These are phyloP conservation scores for Vultur gryphus DNA, from an alignment of 2,797 vertebrate species.

Conservation along the genomic window DNA sequence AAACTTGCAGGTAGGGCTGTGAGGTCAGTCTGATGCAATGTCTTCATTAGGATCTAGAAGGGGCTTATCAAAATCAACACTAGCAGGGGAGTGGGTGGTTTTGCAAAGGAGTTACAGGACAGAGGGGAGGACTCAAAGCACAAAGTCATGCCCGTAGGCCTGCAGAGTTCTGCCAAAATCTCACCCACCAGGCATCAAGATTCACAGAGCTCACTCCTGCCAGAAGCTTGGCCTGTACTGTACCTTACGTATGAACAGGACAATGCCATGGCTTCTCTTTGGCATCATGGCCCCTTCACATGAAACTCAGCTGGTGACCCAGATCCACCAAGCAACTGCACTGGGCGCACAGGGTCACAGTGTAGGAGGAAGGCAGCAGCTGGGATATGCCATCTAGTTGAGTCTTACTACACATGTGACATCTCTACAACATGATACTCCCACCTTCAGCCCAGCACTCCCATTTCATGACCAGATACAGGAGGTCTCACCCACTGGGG, in stretches of 20 bases:
- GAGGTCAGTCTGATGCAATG: neutral
- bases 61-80: neutral
- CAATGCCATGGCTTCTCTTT: neutral
- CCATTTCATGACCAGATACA: neutral
- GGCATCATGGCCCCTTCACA: rapidly evolving
- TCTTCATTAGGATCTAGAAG: neutral
- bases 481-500: neutral
- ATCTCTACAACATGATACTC: neutral
- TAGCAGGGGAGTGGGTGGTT: neutral
- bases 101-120: neutral
- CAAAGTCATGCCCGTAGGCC: neutral
- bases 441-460: neutral
- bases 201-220: neutral
- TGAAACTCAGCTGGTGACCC: neutral
- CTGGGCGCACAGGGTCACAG: neutral
- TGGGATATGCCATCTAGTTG: neutral
- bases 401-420: neutral
- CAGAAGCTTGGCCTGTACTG: neutral
- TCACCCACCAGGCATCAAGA: neutral
- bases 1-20: neutral
- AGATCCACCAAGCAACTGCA: neutral
- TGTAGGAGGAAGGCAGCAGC: neutral
- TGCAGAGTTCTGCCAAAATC: neutral
- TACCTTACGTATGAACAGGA: neutral
- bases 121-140: neutral